Evolutionary conservation across 2,113 vertebrate genomes (phyloP).

Genomic region (Uropsilus gracilis): DNA sequence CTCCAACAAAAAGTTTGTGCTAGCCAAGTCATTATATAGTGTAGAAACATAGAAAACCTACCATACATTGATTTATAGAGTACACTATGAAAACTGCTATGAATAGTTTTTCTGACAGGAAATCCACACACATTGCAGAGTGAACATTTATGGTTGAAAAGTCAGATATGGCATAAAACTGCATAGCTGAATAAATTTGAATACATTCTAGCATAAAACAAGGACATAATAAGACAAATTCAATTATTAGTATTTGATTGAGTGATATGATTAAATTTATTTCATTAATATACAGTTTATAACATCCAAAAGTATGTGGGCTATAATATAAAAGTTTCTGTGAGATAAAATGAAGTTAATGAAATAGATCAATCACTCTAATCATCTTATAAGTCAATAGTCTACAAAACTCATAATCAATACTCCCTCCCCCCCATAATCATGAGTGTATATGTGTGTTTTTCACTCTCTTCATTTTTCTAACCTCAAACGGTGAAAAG

Average conservation of each 20-base stretch:
- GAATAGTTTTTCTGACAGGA: not conserved
- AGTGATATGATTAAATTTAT: constrained; percentile 36
- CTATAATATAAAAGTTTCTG: not conserved
- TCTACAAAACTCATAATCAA: not conserved
- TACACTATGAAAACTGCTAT: not conserved
- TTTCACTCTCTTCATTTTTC: no score
- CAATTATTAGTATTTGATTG: constrained; percentile 47
- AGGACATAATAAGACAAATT: not conserved
- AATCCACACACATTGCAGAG: not conserved
- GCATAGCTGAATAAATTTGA: not conserved
- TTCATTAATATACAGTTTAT: constrained; percentile 27
- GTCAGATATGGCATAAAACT: not conserved
- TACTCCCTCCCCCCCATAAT: no score
- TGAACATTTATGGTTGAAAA: not conserved
- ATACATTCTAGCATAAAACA: not conserved
- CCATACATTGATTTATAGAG: not conserved
- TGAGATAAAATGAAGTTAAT: constrained; percentile 44
- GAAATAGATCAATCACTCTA: not conserved
- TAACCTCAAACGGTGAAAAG: constrained; percentile 46
- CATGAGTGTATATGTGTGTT: not conserved
- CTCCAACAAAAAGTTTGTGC: not conserved
- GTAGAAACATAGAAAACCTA: not conserved
- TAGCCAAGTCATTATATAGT: not conserved
- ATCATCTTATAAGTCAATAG: not conserved
- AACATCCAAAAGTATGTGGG: not conserved